A percentile compares a stretch with the other conserved stretches of the same genome.
phyloP scores from a whole-genome alignment of 2,797 vertebrate species.

The Hapalemur alaotrensis region DNA sequence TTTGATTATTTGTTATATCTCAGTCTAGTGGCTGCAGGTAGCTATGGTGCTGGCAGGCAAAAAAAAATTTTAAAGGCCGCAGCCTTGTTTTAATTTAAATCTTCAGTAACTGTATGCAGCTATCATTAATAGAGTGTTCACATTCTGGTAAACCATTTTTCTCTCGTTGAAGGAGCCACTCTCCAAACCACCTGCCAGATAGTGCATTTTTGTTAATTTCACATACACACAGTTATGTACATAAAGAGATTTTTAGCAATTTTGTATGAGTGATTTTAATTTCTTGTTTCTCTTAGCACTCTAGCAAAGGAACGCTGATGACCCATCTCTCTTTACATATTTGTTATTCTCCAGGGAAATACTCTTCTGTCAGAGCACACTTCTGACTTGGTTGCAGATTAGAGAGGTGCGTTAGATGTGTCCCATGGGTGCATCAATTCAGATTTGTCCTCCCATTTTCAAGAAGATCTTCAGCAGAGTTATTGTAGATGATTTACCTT shows the following conservation, averaged over 20 bases:
- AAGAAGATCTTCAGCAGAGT: not conserved
- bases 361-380: not conserved
- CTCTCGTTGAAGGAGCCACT: constrained; percentile 5
- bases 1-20: not conserved
- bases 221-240: not conserved
- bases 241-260: not conserved
- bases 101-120: not conserved
- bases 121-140: constrained; percentile 7
- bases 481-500: not conserved
- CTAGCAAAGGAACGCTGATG: not conserved
- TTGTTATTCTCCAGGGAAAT: not conserved
- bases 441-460: not conserved
- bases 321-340: not conserved
- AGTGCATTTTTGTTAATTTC: constrained; percentile 30
- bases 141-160: constrained; percentile 20
- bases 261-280: not conserved
- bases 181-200: constrained; percentile 16
- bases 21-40: not conserved
- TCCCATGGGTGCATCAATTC: not conserved
- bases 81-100: constrained; percentile 38
- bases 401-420: not conserved
- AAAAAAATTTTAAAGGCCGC: not conserved
- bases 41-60: not conserved
- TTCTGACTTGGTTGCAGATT: not conserved
- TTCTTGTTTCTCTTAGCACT: constrained; percentile 2